Evolutionary conservation across 1,140 invertebrate species (phyloP).

Genomic region (Hyphantria cunea): DNA sequence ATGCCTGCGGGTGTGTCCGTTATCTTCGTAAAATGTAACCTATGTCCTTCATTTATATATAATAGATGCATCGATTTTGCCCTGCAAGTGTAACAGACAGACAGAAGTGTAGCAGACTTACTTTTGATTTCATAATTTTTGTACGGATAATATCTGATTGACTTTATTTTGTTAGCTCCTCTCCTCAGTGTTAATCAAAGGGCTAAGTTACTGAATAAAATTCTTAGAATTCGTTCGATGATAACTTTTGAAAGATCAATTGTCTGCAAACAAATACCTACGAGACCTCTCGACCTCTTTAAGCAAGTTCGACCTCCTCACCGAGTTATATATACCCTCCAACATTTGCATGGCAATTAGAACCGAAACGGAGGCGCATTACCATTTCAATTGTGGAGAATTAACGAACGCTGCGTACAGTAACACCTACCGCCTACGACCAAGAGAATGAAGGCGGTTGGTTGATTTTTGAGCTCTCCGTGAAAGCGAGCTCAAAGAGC

Average conservation of each 20-base stretch:
- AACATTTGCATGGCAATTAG: conserved; percentile 65
- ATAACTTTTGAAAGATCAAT: conserved; percentile 12
- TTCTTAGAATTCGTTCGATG: background rate
- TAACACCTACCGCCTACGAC: conserved; percentile 42
- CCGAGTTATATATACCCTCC: conserved; percentile 14
- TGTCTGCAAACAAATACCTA: too few relatives aligned
- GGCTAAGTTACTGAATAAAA: conserved; percentile 6
- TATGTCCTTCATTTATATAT: too few relatives aligned
- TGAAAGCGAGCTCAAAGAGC: conserved; percentile 19
- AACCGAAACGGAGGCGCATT: conserved; percentile 50
- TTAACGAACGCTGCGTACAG: conserved; percentile 46
- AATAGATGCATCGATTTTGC: too few relatives aligned
- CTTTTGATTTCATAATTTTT: too few relatives aligned
- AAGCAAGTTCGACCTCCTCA: conserved; percentile 9
- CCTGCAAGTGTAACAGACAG: too few relatives aligned
- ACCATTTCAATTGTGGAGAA: conserved; percentile 65
- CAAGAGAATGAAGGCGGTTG: too few relatives aligned
- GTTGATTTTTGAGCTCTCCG: conserved; percentile 34
- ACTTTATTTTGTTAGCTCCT: too few relatives aligned
- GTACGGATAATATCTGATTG: too few relatives aligned
- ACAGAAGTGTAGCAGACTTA: too few relatives aligned
- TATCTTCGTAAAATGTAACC: too few relatives aligned
- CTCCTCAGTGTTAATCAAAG: too few relatives aligned
- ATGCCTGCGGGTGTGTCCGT: too few relatives aligned
- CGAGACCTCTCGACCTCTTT: conserved; percentile 24